A percentile compares a stretch with the other conserved stretches of the same genome.
Conservation (phyloP, 2,888 invertebrate genomes). For the Myopa testacea region DNA sequence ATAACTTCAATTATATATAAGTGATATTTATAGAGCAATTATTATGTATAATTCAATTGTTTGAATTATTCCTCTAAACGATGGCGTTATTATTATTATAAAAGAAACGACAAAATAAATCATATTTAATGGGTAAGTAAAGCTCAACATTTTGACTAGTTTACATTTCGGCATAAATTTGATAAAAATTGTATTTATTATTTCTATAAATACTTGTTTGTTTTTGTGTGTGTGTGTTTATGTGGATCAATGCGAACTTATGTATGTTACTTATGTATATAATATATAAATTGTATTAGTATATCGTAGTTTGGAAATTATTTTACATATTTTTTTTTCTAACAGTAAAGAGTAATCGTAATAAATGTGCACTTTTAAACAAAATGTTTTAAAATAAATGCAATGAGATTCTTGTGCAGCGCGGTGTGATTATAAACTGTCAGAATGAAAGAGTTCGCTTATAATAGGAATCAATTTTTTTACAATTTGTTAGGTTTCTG, state of each 20-base stretch:
- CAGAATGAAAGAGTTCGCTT: slow-evolving; percentile 31
- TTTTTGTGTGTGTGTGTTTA: slow-evolving; percentile 29
- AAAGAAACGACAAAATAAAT: slow-evolving; percentile 6
- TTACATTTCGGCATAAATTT: slow-evolving; percentile 28
- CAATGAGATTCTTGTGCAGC: slow-evolving; percentile 64
- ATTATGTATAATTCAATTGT: neutral
- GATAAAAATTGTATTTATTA: slow-evolving; percentile 20
- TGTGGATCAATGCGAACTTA: slow-evolving; percentile 38
- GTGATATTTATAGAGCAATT: neutral
- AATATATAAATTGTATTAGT: slow-evolving; percentile 24
- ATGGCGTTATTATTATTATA: slow-evolving; percentile 7
- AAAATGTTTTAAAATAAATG: slow-evolving; percentile 54
- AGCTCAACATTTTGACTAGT: slow-evolving; percentile 34
- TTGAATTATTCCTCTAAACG: slow-evolving; percentile 3
- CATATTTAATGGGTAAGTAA: slow-evolving; percentile 11
- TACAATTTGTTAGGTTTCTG: slow-evolving; percentile 30
- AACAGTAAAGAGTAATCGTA: slow-evolving; percentile 27
- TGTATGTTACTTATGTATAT: slow-evolving; percentile 22
- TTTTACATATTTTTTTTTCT: slow-evolving; percentile 13
- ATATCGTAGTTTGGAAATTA: slow-evolving; percentile 32
- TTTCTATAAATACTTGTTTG: slow-evolving; percentile 30
- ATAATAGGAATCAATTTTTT: slow-evolving; percentile 36
- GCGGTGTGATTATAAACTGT: slow-evolving; percentile 53
- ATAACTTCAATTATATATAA: slow-evolving; percentile 15
- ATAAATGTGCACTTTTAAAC: slow-evolving; percentile 30